These are phyloP conservation scores for Hydractinia symbiolongicarpus DNA, from an alignment of 30 jellyfish, hydroid and myxozoan genomes.

Conservation along the genomic window DNA sequence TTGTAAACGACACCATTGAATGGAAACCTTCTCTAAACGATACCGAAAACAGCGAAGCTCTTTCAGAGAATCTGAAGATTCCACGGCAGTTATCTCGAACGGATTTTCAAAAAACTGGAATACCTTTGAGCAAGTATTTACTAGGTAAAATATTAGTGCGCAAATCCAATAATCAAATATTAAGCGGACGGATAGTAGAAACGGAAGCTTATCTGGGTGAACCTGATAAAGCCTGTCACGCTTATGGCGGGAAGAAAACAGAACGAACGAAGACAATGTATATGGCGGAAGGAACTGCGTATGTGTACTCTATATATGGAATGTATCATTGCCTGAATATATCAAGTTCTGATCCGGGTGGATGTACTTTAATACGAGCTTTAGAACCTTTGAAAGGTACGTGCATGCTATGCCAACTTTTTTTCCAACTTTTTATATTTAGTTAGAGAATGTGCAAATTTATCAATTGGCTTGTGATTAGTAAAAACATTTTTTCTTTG, in stretches of 20 bases:
- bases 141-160: conserved; percentile 54
- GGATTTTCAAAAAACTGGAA: conserved; percentile 38
- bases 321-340: conserved; percentile 79
- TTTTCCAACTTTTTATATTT: no score
- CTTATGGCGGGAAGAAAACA: conserved; percentile 82
- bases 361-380: conserved; percentile 79
- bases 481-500: no score
- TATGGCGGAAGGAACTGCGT: conserved; percentile 75
- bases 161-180: conserved; percentile 14
- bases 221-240: conserved; percentile 73
- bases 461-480: no score
- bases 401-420: no score
- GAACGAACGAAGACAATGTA: conserved; percentile 78
- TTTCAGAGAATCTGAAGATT: no score
- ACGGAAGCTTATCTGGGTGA: conserved; percentile 89
- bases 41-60: no score
- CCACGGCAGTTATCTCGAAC: background rate
- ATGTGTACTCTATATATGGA: conserved; percentile 77
- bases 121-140: conserved; percentile 44
- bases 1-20: no score
- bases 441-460: no score
- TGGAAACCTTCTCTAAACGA: no score
- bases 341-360: conserved; percentile 78
- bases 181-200: conserved; percentile 66
- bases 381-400: conserved; percentile 70